Base-by-base conservation (phyloP, 2,797 vertebrate species). In the Sebastes miniatus region DNA sequence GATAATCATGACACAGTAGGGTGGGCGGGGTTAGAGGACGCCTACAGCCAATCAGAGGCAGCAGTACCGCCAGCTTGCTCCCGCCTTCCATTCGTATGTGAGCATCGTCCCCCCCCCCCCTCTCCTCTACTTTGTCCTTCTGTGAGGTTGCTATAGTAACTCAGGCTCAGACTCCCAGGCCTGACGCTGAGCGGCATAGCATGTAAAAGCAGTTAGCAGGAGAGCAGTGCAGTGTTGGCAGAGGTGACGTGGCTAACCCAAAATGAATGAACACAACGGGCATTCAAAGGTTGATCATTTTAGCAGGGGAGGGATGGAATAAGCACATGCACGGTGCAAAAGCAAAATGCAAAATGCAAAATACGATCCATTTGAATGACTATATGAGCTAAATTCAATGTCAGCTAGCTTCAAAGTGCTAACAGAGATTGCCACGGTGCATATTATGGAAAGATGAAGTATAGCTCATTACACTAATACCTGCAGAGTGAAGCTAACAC, bases 141-240 rank as follows among this genome's bases (percentile, higher is more conserved):
- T 93, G 93, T 88, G 93, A 88, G 80, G 98, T 99, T 97, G 93
- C 96, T 94, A 98, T 97, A 95, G 98, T 91, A 96, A 99, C 92
- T 2, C 43, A 47, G 89, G 93, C 94, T 90, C 93, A 80, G 88
- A 93, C 89, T 95, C 91, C 81, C 74, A 91, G 83, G 91, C 88
- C 87, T 72, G 63, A 84, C 20, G 59, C 83, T 84, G 83, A 90
- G 87, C 83, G 65, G 87, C 76, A 76, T 83, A 80, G 87, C 80
- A 81, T 91, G 86, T 73, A 64, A 76, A 87, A 72, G 76, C 79
- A 68, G 80, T 52, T 75, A 73, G 80, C 76, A 87, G 73, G 72
- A 70, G 75, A 81, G 76, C 74, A 66, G 70, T 78, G 88, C 84
- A 62, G 84, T 13, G 92, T 77, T 93, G 91, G 90, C 85, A 88